These are phyloP conservation scores for Callionymus lyra DNA, from an alignment of 2,113 vertebrate species.

Conservation along the genomic window DNA sequence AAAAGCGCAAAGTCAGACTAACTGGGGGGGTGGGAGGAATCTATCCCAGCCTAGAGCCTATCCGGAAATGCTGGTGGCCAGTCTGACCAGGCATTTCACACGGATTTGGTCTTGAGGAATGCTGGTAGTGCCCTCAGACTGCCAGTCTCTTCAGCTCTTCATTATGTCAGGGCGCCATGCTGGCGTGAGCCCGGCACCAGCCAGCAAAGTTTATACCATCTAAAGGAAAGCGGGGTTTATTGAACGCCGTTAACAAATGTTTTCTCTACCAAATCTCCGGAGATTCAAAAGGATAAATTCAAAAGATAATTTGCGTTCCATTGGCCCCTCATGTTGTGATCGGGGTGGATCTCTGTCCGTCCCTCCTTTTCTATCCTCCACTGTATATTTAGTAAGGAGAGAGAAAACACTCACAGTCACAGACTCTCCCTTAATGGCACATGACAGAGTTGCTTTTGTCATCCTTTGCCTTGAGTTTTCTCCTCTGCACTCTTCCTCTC, in stretches of 20 bases:
- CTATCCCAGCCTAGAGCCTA: conserved; percentile 62
- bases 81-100: conserved; percentile 66
- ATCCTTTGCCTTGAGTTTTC: conserved; percentile 71
- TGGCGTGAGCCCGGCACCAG: conserved; percentile 21
- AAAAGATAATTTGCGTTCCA: conserved; percentile 16
- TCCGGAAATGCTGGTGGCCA: conserved; percentile 71
- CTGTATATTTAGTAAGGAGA: conserved; percentile 61
- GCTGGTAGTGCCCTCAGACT: conserved; percentile 42
- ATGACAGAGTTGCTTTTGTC: conserved; percentile 95
- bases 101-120: conserved; percentile 67
- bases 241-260: too few relatives aligned
- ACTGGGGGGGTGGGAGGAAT: conserved; percentile 24
- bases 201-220: too few relatives aligned
- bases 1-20: conserved; percentile 63
- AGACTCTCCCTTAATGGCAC: conserved; percentile 80
- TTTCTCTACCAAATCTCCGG: too few relatives aligned
- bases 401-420: conserved; percentile 75
- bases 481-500: conserved; percentile 50
- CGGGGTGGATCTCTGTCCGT: conserved; percentile 56
- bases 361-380: conserved; percentile 30
- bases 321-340: conserved; percentile 72
- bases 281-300: too few relatives aligned
- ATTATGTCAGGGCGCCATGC: conserved; percentile 32
- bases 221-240: too few relatives aligned
- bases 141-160: too few relatives aligned